phyloP scores from a whole-genome alignment of 2,888 invertebrate species.

The Cecidostiba fungosa region DNA sequence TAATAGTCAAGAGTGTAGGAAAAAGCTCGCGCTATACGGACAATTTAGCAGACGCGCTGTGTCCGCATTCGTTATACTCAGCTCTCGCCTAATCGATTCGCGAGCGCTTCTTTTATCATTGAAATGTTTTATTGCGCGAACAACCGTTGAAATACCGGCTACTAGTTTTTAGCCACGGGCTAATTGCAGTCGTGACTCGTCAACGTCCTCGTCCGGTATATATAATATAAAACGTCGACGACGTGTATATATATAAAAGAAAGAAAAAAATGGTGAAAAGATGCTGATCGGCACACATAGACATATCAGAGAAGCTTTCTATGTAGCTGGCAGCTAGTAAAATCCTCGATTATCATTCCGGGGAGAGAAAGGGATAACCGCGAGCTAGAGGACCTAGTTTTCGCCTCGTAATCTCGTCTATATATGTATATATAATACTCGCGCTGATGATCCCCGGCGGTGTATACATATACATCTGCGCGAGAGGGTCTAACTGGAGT shows the following conservation, averaged over 20 bases:
- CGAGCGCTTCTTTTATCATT: background rate
- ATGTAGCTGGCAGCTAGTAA: background rate
- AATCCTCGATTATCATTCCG: background rate
- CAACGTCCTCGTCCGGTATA: too few species aligned
- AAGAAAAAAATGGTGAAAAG: too few species aligned
- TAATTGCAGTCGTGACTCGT: background rate
- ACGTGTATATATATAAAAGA: background rate
- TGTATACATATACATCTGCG: background rate
- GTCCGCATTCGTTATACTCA: background rate
- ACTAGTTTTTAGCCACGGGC: background rate
- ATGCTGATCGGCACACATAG: too few species aligned
- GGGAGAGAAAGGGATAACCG: conserved; percentile 15
- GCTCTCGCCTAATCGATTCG: background rate
- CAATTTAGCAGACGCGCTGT: background rate
- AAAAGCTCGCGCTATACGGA: conserved; percentile 14
- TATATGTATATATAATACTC: too few species aligned
- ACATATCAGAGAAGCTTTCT: conserved; percentile 29
- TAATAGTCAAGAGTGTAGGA: background rate
- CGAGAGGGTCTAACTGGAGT: background rate
- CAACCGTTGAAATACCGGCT: background rate
- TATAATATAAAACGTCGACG: too few species aligned
- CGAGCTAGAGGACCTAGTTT: conserved; percentile 49
- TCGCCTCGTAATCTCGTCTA: conserved; percentile 42
- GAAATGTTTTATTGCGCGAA: background rate
- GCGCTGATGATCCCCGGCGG: background rate